Evolutionary conservation across 2,888 invertebrate genomes (phyloP), one percentile per base, ranked within the genome.

Genomic region (Drosophila maculinotata): DNA sequence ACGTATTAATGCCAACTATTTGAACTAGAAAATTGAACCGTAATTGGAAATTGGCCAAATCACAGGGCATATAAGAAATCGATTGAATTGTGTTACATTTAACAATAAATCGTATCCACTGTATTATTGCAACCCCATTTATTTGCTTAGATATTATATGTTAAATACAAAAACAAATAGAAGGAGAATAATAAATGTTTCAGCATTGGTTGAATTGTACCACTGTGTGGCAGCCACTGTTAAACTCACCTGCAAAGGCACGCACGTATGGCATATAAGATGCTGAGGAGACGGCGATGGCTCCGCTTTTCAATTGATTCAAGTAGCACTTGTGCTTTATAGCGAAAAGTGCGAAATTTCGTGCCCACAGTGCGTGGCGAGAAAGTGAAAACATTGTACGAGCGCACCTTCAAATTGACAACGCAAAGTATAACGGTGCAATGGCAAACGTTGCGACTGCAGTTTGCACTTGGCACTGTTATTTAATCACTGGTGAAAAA

Each of bases 351-450:
- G 67, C 69, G 62, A 83, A 72, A 58, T 73, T 65, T 77, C 84
- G 81, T 78, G 75, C 65, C 73, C 78, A 73, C 64, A 76, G 60
- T 75, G 78, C 70, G 77, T 79, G 60, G 59, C 81, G 82, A 76
- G 79, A 77, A 83, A 83, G 77, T 80, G 88, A 79, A 87, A 90
- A 79, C 90, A 89, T 89, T 85, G 82, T 78, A 42, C 59, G 26
- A 78, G 47, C 59, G 47, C 59, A 68, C 68, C 59, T 53, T 12
- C 39, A 44, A 54, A 68, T 52, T 76, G 85, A 87, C 75, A 87
- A 75, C 60, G 23, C 35, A 41, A 69, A 45, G 25, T 9, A 58
- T 12, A 31, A 20, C 59, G 41, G 42, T 26, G n/a, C 25, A 66
- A 48, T 39, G 28, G 53, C 42, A n/a, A 45, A 49, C 54, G 31